Percentiles rank a stretch among this genome's conserved stretches.
phyloP scores from a whole-genome alignment of 2,888 invertebrate genomes.

The Ormyrus pomaceus region DNA sequence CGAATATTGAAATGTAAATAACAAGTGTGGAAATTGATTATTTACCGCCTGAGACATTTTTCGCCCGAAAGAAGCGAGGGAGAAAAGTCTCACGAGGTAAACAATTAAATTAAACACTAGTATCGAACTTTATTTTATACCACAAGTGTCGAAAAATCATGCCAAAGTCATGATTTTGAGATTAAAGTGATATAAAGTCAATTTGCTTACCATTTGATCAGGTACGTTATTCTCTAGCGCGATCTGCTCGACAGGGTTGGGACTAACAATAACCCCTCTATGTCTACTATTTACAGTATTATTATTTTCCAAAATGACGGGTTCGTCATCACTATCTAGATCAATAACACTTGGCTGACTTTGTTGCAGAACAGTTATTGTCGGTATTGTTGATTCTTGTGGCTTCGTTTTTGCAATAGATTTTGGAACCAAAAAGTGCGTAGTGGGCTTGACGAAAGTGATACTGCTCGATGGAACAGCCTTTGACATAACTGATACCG shows the following conservation, averaged over 20 bases:
- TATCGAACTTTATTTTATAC: too few relatives aligned
- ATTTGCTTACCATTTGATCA: conserved; percentile 10
- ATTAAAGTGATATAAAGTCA: too few relatives aligned
- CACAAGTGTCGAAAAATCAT: too few relatives aligned
- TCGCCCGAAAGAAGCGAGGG: too few relatives aligned
- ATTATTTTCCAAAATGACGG: conserved; percentile 45
- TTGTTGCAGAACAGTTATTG: neutral
- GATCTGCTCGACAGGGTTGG: neutral
- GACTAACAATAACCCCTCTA: neutral
- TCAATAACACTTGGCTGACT: conserved; percentile 64
- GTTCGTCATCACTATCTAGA: conserved; percentile 69
- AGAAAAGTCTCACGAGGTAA: too few relatives aligned
- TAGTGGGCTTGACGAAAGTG: conserved; percentile 45
- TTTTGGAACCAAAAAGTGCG: conserved; percentile 46
- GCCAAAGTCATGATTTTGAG: too few relatives aligned
- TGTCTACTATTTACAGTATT: neutral
- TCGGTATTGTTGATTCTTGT: neutral
- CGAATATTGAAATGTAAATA: too few relatives aligned
- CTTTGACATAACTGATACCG: too few relatives aligned
- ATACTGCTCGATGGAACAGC: conserved; percentile 22
- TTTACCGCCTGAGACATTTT: too few relatives aligned
- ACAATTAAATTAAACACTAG: too few relatives aligned
- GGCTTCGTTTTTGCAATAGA: conserved; percentile 10
- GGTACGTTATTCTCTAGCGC: neutral
- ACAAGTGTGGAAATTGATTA: too few relatives aligned